Percentiles rank a stretch among this genome's conserved stretches.
These are phyloP conservation scores for Sialis lutaria DNA, from an alignment of 2,888 invertebrate genomes.

Conservation along the genomic window DNA sequence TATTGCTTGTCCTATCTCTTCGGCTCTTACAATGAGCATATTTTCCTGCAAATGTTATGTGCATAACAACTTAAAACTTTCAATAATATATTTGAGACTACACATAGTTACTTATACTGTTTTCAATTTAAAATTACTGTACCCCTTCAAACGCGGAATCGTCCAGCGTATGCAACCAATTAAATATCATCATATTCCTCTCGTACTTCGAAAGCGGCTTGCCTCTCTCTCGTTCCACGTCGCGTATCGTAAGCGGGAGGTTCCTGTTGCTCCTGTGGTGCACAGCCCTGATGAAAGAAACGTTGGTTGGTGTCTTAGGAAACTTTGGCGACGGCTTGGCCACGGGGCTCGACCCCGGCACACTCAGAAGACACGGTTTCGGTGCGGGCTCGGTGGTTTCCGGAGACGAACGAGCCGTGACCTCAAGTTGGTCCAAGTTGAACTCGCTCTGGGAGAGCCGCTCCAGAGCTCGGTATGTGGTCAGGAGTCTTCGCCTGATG, in stretches of 20 bases:
- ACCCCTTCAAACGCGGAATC: constrained; percentile 41
- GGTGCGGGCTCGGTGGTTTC: constrained; percentile 10
- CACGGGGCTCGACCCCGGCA: constrained; percentile 6
- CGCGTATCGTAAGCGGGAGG: constrained; percentile 51
- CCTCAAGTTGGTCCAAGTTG: constrained; percentile 57
- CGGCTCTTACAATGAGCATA: too few relatives aligned
- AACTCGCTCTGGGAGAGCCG: constrained; percentile 72
- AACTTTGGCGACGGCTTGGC: constrained; percentile 4
- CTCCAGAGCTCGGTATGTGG: constrained; percentile 66
- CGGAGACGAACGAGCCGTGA: constrained; percentile 28
- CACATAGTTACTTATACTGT: background rate
- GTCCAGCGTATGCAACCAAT: constrained; percentile 80
- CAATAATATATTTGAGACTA: too few relatives aligned
- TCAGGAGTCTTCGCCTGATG: constrained; percentile 56
- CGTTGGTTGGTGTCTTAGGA: constrained; percentile 4
- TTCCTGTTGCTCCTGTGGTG: constrained; percentile 30
- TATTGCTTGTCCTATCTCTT: too few relatives aligned
- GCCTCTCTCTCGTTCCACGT: constrained; percentile 65
- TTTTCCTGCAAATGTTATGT: too few relatives aligned
- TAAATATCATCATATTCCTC: constrained; percentile 90
- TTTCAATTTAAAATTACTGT: constrained; percentile 14
- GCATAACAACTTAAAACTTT: too few relatives aligned
- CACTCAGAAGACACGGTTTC: constrained; percentile 4
- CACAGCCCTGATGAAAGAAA: constrained; percentile 21
- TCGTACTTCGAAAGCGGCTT: constrained; percentile 78